These are phyloP conservation scores for Calephelis nemesis DNA, from an alignment of 1,140 invertebrate genomes.

Conservation along the genomic window DNA sequence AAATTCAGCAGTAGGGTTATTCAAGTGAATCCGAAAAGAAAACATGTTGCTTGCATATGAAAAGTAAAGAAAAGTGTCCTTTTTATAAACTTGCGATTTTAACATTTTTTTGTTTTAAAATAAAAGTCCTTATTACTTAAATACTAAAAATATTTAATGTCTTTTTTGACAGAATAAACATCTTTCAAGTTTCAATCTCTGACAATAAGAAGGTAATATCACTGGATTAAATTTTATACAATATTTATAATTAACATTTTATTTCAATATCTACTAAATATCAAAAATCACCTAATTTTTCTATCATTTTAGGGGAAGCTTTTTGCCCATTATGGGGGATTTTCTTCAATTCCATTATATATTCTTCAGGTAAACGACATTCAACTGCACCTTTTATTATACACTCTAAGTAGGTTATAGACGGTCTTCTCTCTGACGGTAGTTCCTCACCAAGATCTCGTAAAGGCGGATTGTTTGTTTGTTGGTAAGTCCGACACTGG, in stretches of 20 bases:
- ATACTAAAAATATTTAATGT: conserved; percentile 17
- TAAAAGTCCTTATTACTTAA: conserved; percentile 20
- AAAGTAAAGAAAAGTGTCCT: conserved; percentile 61
- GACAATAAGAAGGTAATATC: neutral
- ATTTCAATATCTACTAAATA: conserved; percentile 13
- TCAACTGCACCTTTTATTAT: conserved; percentile 85
- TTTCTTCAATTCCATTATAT: conserved; percentile 57
- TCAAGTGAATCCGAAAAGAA: conserved; percentile 64
- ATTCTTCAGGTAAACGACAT: conserved; percentile 80
- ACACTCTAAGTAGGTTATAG: conserved; percentile 83
- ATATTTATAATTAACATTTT: conserved; percentile 9
- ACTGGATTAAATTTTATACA: neutral
- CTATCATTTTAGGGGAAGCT: neutral
- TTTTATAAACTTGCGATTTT: conserved; percentile 24
- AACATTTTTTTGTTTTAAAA: conserved; percentile 36
- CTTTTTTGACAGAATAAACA: conserved; percentile 11
- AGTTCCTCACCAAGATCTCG: conserved; percentile 65
- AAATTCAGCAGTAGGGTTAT: conserved; percentile 63
- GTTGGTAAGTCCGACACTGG: conserved; percentile 84
- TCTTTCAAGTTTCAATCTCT: conserved; percentile 9
- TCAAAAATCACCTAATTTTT: neutral
- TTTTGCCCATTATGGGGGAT: conserved; percentile 60
- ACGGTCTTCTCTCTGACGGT: conserved; percentile 82
- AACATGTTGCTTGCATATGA: conserved; percentile 70
- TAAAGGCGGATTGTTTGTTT: conserved; percentile 73